Evolutionary conservation across 2,797 vertebrate species (phyloP), one percentile per base, ranked within the genome.

Genomic region (Enteromius fasciolatus): DNA sequence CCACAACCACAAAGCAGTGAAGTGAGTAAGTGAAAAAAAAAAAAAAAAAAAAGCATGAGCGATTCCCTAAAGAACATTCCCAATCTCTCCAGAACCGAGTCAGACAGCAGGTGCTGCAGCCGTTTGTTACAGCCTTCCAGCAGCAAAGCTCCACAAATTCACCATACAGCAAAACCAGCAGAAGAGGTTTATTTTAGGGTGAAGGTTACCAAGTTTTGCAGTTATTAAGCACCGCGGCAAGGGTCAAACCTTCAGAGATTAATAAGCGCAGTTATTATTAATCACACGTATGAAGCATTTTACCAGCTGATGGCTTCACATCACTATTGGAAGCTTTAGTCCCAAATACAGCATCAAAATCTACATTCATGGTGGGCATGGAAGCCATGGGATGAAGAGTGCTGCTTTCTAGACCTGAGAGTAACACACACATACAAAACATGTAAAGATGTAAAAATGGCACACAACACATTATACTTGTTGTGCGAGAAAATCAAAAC

Each of bases 321-420:
- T 95, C 94, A 85, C 91, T 93, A 90, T 87, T 89, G 89, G 94
- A 87, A 82, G 88, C 87, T 87, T 95, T 96, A 92, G 90, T 94
- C 91, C 97, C 96, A 90, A 98, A 98, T 87, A 97, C 96, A 31
- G 97, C 96, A 90, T 98, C 97, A 61, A 98, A 98, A 93, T 97
- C 97, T 93, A 96, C 96, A 52, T 93, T 94, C 93, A 96, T 94
- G 92, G 94, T 70, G n/a, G 94, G 83, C 28, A 87, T 81, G 85
- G 89, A 78, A 78, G 89, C 69, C 78, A 89, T 89, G 23, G 93
- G 93, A 90, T 92, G 92, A 86, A 92, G 91, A 80, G 94, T 91
- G 87, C 94, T 94, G 90, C 85, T 90, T 84, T 94, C 93, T 91
- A 92, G 76, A 94, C 93, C 94, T 95, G 92, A 89, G 90, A 88